phyloP scores from a whole-genome alignment of 2,888 invertebrate genomes.

The Nymphalis urticae region DNA sequence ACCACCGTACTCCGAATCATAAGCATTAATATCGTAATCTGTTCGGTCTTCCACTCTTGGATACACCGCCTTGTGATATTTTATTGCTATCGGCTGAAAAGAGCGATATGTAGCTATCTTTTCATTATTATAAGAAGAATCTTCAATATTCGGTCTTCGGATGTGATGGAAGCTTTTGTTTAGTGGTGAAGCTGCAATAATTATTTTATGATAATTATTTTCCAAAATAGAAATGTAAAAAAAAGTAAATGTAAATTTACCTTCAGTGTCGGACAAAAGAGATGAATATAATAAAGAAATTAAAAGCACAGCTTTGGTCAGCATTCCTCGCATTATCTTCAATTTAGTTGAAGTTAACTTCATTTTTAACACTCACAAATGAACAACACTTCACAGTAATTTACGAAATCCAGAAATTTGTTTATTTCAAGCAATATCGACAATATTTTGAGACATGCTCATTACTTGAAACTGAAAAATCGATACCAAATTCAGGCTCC shows the following conservation, averaged over 20 bases:
- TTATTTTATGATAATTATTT: conserved; percentile 5
- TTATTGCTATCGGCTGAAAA: conserved; percentile 66
- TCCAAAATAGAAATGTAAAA: neutral
- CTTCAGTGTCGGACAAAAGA: conserved; percentile 46
- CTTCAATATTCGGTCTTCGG: conserved; percentile 55
- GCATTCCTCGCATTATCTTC: neutral
- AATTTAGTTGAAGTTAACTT: conserved; percentile 10
- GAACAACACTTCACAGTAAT: conserved; percentile 30
- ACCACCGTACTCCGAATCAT: conserved; percentile 74
- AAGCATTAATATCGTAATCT: conserved; percentile 72
- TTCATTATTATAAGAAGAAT: conserved; percentile 60
- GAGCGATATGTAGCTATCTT: conserved; percentile 65
- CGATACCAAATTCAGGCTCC: conserved; percentile 43
- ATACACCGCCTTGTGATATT: conserved; percentile 64
- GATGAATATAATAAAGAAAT: conserved; percentile 45
- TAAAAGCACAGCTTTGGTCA: conserved; percentile 20
- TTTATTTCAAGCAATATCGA: conserved; percentile 46
- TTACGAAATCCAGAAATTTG: conserved; percentile 39
- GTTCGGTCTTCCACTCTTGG: conserved; percentile 62
- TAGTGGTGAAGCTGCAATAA: conserved; percentile 56
- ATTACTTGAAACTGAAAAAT: conserved; percentile 43
- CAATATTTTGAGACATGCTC: conserved; percentile 41
- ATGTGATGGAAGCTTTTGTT: conserved; percentile 64
- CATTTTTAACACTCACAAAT: neutral
- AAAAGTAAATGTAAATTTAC: conserved; percentile 39